A percentile compares a stretch with the other conserved stretches of the same genome.
Evolutionary conservation across 1,140 invertebrate genomes (phyloP).

Genomic region (Drosophila santomea): DNA sequence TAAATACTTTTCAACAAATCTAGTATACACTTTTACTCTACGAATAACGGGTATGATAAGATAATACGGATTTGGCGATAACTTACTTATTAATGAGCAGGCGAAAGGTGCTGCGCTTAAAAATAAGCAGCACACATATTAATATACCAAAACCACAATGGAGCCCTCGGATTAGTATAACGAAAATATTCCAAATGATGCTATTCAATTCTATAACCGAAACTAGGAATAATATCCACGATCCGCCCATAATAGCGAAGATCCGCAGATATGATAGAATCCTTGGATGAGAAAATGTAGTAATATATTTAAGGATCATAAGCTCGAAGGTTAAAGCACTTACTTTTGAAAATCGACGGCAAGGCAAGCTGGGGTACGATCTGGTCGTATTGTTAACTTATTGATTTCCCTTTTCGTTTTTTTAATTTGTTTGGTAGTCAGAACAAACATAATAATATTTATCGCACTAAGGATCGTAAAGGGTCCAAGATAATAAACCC

Average conservation of each 20-base stretch:
- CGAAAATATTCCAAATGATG: background rate
- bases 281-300: background rate
- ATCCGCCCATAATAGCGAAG: background rate
- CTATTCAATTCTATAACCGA: background rate
- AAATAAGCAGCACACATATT: background rate
- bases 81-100: background rate
- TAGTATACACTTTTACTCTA: too few species aligned
- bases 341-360: background rate
- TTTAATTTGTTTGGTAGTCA: too few species aligned
- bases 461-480: too few species aligned
- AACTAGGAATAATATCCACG: background rate
- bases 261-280: background rate
- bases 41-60: too few species aligned
- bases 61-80: background rate
- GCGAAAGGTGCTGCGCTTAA: background rate
- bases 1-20: too few species aligned
- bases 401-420: too few species aligned
- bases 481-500: background rate
- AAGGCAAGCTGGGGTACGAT: background rate
- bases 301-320: background rate
- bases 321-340: background rate
- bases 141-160: background rate
- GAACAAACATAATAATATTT: too few species aligned
- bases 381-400: too few species aligned
- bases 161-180: background rate